Evolutionary conservation across 2,888 invertebrate species (phyloP), one percentile per base, ranked within the genome.

Genomic region (Rhagonycha lutea): DNA sequence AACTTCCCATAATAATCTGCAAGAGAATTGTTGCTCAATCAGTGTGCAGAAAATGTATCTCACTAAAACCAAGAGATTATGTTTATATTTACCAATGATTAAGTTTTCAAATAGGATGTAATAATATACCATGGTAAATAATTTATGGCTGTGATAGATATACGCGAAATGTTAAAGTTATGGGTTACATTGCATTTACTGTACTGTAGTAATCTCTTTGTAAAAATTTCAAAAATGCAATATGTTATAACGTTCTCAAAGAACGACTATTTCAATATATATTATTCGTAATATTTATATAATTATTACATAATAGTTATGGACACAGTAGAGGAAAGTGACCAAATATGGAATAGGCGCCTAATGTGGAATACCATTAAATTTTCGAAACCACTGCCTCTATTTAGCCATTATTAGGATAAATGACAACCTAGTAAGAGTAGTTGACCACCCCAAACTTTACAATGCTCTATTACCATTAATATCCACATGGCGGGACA

Each of bases 11-110:
- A 78, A 79, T 81, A 81, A 81, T 81, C 81, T 79, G 72, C 80
- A 74, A 78, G 80, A 79, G 80, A 79, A 81, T 82, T 79, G 74
- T 79, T 80, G 73, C 75, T 76, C 75, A 74, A 80, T 82, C 76
- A 65, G 70, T 72, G 68, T 68, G 65, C 69, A 67, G 75, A 74
- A 74, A 65, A 73, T 70, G 72, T 68, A 70, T 32, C 47, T 65
- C 74, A 61, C 23, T 26, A 68, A 68, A 76, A 73, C 70, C 74
- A 70, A 62, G 73, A 74, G 79, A 76, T 79, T 79, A 79, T 73
- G 73, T n/a, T 73, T 68, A 73, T 79, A 79, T 78, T 79, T 79
- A 79, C 76, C 76, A 78, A 78, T 76, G 76, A 79, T 79, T 79
- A 79, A 78, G 74, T 71, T 76, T 76, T 74, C 73, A 78, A 74